Base-by-base conservation (phyloP, 1,140 invertebrate species). In the Drosophila bipectinata region DNA sequence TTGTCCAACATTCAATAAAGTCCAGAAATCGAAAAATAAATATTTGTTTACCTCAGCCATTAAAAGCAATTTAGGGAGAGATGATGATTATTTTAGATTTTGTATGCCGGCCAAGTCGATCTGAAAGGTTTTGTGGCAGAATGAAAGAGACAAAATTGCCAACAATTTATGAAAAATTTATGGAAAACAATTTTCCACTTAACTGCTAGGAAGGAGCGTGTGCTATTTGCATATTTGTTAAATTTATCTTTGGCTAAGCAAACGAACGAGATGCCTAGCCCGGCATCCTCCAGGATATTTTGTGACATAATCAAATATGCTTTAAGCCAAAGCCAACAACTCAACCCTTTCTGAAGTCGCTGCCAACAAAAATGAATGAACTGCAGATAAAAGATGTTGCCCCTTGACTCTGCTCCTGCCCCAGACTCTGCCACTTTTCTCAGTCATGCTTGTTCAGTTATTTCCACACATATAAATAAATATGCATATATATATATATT, bases 221-320 rank as follows among this genome's bases (percentile, higher is more conserved):
- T 26, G 41, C 62, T 82, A 87, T 87, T 87, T 87, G 82, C 82
- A 87, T 87, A 87, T 88, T 79, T 82, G 64, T 82, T 76, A 87
- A 87, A 85, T 85, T 87, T 87, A 85, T 85, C 74, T 87, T 72
- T 59, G 47, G 66, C 48, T 63, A 60, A 64, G 64, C 58, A 85
- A 87, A 87, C 74, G 58, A 3, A 45, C 12, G 48, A 24, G 18
- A 21, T 15, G 32, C n/a, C 21, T 44, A 14, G 52, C n/a, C 21
- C 37, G 12, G 47, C 7, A 34, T 57, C 60, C 69, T 67, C 9
- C 34, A 75, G 78, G 74, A 87, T 87, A 82, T 88, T 87, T 88
- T 68, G 73, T 79, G 82, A 88, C 82, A 87, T 87, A 87, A 87
- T 87, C 83, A 87, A 88, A 87, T 87, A 87, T 87, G 82, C 82